Base-by-base conservation (phyloP, 2,797 vertebrate genomes). In the Xenops minutus region DNA sequence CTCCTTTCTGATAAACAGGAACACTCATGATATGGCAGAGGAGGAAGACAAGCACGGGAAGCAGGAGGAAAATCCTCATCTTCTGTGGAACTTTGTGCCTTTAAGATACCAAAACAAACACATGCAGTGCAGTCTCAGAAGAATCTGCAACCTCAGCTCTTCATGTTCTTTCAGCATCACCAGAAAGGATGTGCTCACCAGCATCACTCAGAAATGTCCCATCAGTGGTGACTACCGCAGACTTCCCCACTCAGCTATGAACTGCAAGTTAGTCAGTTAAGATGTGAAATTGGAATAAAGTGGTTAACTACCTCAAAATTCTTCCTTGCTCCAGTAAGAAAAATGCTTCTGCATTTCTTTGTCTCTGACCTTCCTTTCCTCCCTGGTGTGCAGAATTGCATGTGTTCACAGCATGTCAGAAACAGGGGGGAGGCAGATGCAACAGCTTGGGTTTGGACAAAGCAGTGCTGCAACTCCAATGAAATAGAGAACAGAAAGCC, bases 371-470 rank as follows among this genome's bases (percentile, higher is more conserved):
- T 39, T 44, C n/a, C 48, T 24, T 71, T 54, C n/a, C n/a, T 89
- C 24, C 36, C 12, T 8, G 4, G 43, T 0, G 1, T 5, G 52
- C 52, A 63, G 69, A 66, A 51, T 29, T 0, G 0, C 30, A 10
- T 0, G 0, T 2, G 5, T 13, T 72, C 82, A 79, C 41, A 73
- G 46, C 2, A 0, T 41, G 34, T 14, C 34, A 62, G 51, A 32
- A 58, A 37, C 5, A 18, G 8, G 8, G 1, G 3, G 18, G 14
- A 37, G 36, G 3, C 52, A 79, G 48, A 20, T 2, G 43, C 39
- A 81, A 48, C 34, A 58, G 37, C 37, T 34, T 68, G 52, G 46
- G 49, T 61, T 79, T 76, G 68, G 18, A 14, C n/a, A 61, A 52
- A 61, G 63, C 37, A 73, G 22, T 4, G 12, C 44, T 22, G 29